Evolutionary conservation across 53 echinoderm and acorn worm genomes (phyloP).

Genomic region (Paelopatides confundens): DNA sequence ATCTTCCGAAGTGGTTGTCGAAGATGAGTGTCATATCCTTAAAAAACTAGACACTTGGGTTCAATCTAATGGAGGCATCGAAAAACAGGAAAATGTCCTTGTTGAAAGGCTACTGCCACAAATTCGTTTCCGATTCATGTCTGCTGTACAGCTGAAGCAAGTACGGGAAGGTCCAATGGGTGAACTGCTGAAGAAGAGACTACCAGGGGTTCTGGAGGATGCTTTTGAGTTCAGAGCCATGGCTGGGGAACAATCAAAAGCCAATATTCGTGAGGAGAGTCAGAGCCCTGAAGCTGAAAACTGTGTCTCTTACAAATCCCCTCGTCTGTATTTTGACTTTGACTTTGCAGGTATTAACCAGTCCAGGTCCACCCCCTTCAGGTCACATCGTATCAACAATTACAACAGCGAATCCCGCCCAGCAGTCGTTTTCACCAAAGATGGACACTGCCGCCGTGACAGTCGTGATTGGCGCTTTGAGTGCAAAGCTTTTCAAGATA

Average conservation of each 20-base stretch:
- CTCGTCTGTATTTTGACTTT: slow-evolving; percentile 26
- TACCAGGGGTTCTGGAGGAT: slow-evolving; percentile 11
- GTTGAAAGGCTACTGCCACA: slow-evolving; percentile 2
- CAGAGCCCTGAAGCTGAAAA: neutral
- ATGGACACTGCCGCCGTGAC: slow-evolving; percentile 21
- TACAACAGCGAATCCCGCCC: slow-evolving; percentile 10
- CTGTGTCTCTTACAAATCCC: neutral
- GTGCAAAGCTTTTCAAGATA: slow-evolving; percentile 28
- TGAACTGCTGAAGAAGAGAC: neutral
- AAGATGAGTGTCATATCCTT: slow-evolving; percentile 27
- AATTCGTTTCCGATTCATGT: slow-evolving; percentile 38
- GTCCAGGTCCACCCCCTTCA: neutral
- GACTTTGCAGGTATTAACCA: neutral
- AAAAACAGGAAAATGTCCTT: neutral
- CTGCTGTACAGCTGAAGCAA: slow-evolving; percentile 33
- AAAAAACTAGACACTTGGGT: slow-evolving; percentile 25
- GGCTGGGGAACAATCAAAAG: neutral
- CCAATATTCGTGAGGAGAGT: neutral
- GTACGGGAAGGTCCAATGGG: slow-evolving; percentile 33
- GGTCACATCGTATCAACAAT: neutral
- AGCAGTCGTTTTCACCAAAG: neutral
- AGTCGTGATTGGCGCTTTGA: slow-evolving; percentile 30
- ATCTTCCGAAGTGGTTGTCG: slow-evolving; percentile 13
- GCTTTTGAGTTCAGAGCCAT: slow-evolving; percentile 46
- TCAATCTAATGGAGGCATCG: slow-evolving; percentile 8